These are phyloP conservation scores for Nephrotoma flavescens DNA, from an alignment of 2,888 invertebrate genomes.

Conservation along the genomic window DNA sequence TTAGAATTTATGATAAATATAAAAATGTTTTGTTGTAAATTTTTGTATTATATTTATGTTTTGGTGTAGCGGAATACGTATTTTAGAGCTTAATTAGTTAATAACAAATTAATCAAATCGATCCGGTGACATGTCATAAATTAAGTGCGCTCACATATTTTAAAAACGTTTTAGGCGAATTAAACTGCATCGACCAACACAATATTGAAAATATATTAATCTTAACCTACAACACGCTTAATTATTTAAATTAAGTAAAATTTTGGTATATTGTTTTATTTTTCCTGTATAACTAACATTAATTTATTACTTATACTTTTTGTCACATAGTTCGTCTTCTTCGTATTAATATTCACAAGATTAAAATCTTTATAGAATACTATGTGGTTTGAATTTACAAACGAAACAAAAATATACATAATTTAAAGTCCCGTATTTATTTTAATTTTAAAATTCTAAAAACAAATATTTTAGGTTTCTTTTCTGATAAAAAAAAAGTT, in stretches of 20 bases:
- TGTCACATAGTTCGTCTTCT: background rate
- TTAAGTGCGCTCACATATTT: too few relatives aligned
- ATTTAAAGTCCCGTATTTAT: background rate
- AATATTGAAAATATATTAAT: too few relatives aligned
- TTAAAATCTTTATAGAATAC: background rate
- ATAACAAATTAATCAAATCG: too few relatives aligned
- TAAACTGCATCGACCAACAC: too few relatives aligned
- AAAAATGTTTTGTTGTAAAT: background rate
- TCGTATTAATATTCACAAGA: background rate
- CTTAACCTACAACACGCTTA: too few relatives aligned
- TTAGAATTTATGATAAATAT: background rate
- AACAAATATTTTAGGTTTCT: background rate
- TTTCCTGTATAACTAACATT: too few relatives aligned
- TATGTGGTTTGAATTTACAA: background rate
- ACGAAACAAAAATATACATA: background rate
- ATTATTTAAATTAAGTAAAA: too few relatives aligned
- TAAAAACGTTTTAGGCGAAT: too few relatives aligned
- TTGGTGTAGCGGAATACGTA: too few relatives aligned
- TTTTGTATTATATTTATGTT: background rate
- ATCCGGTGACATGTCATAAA: too few relatives aligned
- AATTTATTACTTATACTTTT: background rate
- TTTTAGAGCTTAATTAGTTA: too few relatives aligned
- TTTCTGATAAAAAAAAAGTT: background rate
- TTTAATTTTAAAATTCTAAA: background rate
- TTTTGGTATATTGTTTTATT: too few relatives aligned